Conservation (phyloP, 2,797 vertebrate species). For the Bradypodion pumilum region DNA sequence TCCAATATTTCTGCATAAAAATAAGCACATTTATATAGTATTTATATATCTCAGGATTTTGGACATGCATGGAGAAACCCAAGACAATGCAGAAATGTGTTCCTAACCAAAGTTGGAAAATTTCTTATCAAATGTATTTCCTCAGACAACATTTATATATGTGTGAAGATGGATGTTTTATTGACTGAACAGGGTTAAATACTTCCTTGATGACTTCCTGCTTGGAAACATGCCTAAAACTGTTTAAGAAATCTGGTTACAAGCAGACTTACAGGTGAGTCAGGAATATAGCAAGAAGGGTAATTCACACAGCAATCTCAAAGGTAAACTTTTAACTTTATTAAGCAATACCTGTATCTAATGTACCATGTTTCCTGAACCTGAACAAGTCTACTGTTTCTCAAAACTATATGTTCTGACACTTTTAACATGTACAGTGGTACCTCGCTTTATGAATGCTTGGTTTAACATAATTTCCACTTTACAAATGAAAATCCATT, state of each 20-base stretch:
- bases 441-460: too few species aligned
- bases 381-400: too few species aligned
- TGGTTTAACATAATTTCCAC: too few species aligned
- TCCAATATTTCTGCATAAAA: neutral
- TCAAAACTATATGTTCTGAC: too few species aligned
- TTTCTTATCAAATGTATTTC: neutral
- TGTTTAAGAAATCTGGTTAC: neutral
- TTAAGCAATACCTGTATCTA: neutral
- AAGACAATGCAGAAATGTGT: neutral
- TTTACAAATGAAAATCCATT: too few species aligned
- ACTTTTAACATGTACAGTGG: too few species aligned
- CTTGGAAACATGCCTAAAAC: constrained; percentile 30
- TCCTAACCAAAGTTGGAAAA: neutral
- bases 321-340: neutral
- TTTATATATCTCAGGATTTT: neutral
- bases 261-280: neutral
- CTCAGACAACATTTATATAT: constrained; percentile 9
- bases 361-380: too few species aligned
- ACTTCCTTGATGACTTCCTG: constrained; percentile 52
- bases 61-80: neutral
- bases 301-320: neutral
- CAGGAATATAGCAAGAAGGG: neutral
- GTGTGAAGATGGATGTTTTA: neutral
- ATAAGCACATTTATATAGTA: neutral
- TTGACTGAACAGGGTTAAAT: constrained; percentile 5